Percentiles rank a stretch among this genome's conserved stretches.
Evolutionary conservation across 2,888 invertebrate genomes (phyloP).

Genomic region (Andrena trimmerana): DNA sequence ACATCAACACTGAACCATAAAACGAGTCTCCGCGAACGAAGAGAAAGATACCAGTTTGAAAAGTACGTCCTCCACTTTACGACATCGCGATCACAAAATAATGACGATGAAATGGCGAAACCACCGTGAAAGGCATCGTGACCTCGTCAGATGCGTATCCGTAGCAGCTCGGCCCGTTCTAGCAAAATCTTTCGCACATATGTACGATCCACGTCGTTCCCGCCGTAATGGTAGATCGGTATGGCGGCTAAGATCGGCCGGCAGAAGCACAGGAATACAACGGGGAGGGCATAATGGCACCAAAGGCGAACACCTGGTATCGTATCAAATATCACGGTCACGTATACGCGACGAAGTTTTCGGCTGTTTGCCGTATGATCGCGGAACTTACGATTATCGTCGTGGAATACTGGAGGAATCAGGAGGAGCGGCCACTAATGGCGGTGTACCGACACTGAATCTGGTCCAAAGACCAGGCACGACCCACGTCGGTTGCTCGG

Average conservation of each 20-base stretch:
- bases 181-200: slow-evolving; percentile 13
- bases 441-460: slow-evolving; percentile 78
- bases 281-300: slow-evolving; percentile 48
- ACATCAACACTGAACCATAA: not conserved
- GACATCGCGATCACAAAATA: not conserved
- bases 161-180: slow-evolving; percentile 1
- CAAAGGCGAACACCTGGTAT: slow-evolving; percentile 69
- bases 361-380: slow-evolving; percentile 72
- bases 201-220: slow-evolving; percentile 6
- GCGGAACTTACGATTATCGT: slow-evolving; percentile 73
- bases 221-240: slow-evolving; percentile 35
- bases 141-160: slow-evolving; percentile 7
- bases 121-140: not conserved
- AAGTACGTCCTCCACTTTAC: slow-evolving; percentile 7
- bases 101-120: slow-evolving; percentile 1
- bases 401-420: slow-evolving; percentile 68
- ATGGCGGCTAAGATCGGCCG: slow-evolving; percentile 50
- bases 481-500: slow-evolving; percentile 71
- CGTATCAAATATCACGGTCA: slow-evolving; percentile 74
- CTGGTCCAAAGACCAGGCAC: slow-evolving; percentile 77
- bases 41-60: not conserved
- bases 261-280: slow-evolving; percentile 40
- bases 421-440: slow-evolving; percentile 77
- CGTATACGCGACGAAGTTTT: slow-evolving; percentile 68
- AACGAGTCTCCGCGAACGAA: not conserved